Conservation (phyloP, 2,113 vertebrate genomes). For the Brienomyrus brachyistius region DNA sequence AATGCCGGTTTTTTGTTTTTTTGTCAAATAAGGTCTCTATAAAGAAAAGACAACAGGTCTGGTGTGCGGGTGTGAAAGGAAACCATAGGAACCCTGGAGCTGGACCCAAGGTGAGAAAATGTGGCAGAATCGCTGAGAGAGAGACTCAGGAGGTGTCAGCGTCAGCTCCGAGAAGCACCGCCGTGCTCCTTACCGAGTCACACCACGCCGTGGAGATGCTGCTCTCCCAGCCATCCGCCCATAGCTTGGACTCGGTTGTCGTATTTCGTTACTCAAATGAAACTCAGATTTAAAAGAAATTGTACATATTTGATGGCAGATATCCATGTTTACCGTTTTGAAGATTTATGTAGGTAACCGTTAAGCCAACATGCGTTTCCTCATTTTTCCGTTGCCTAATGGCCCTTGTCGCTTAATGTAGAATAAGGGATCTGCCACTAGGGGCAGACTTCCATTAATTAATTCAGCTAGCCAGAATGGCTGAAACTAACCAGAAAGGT, state of each 20-base stretch:
- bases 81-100: neutral
- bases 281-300: neutral
- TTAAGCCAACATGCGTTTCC: neutral
- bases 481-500: neutral
- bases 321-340: neutral
- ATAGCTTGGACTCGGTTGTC: neutral
- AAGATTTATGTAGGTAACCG: neutral
- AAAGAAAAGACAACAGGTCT: neutral
- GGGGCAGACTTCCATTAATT: neutral
- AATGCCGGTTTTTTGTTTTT: neutral
- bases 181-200: neutral
- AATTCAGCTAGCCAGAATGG: neutral
- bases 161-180: neutral
- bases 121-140: neutral
- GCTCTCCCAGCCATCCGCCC: neutral
- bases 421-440: neutral
- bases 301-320: neutral
- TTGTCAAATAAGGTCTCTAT: neutral
- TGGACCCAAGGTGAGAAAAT: neutral
- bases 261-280: neutral
- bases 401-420: neutral
- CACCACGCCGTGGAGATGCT: neutral
- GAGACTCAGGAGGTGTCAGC: neutral
- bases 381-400: neutral
- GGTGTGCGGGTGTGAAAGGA: neutral